These are phyloP conservation scores for Nothoprocta pentlandii DNA, from an alignment of 2,113 vertebrate genomes.

Conservation along the genomic window DNA sequence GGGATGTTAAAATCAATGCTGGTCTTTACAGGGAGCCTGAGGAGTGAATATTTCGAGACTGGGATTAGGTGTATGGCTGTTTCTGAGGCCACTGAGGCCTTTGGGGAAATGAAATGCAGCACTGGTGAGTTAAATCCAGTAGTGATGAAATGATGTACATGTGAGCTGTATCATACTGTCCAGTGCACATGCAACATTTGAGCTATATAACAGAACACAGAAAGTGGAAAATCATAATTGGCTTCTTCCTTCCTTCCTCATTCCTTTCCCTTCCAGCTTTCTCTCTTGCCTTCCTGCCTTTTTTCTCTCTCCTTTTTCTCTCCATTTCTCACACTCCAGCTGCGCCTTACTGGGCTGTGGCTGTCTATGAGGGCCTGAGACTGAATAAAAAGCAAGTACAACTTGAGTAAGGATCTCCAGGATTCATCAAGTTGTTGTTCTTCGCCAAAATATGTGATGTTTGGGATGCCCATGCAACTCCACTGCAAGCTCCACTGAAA, in stretches of 20 bases:
- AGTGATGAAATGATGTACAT: background rate
- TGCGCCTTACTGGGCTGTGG: background rate
- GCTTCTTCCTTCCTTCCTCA: background rate
- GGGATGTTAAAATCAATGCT: background rate
- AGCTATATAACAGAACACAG: background rate
- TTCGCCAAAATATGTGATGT: background rate
- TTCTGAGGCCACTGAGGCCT: background rate
- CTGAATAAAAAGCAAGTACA: background rate
- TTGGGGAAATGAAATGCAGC: background rate
- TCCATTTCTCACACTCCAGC: background rate
- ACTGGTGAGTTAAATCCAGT: background rate
- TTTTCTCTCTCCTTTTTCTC: background rate
- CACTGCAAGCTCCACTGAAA: background rate
- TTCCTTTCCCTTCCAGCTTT: background rate
- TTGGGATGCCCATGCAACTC: rapidly evolving
- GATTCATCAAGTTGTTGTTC: rapidly evolving
- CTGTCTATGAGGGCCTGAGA: background rate
- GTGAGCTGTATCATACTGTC: background rate
- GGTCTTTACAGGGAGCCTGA: background rate
- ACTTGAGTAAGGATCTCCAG: background rate
- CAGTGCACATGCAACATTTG: rapidly evolving
- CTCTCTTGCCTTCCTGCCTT: background rate
- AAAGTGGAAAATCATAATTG: background rate
- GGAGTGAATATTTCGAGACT: background rate
- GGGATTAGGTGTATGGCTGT: background rate